Conservation (phyloP, 2,797 vertebrate genomes). For the Iguana delicatissima region DNA sequence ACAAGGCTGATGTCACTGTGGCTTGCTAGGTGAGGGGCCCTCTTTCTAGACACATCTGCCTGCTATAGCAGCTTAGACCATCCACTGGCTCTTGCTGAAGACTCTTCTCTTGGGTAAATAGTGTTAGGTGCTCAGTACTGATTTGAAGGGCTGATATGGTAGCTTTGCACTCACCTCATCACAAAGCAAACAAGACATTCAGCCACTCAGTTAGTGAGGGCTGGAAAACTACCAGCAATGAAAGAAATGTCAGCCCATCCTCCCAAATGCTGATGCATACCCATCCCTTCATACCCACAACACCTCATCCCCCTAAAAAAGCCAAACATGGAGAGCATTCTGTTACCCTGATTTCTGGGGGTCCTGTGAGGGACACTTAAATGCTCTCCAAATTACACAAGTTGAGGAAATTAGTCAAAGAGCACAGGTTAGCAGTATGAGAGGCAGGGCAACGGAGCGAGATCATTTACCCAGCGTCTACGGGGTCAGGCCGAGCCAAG, state of each 20-base stretch:
- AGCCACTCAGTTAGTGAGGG: not conserved
- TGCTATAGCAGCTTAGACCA: not conserved
- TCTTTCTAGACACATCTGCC: not conserved
- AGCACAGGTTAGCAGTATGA: too few relatives aligned
- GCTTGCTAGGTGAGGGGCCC: not conserved
- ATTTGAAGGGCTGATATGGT: constrained; percentile 2
- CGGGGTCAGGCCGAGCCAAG: too few relatives aligned
- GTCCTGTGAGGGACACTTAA: too few relatives aligned
- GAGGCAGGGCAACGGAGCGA: too few relatives aligned
- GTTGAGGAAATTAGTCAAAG: too few relatives aligned
- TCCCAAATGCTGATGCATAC: not conserved
- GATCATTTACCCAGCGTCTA: too few relatives aligned
- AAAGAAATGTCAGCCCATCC: not conserved
- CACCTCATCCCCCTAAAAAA: not conserved
- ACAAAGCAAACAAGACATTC: constrained; percentile 20
- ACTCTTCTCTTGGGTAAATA: not conserved
- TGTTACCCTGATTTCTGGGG: too few relatives aligned
- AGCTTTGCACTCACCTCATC: not conserved
- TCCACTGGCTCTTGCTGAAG: not conserved
- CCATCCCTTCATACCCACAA: too few relatives aligned
- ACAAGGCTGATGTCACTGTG: not conserved
- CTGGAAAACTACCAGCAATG: constrained; percentile 5
- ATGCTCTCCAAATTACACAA: too few relatives aligned
- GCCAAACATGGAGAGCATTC: not conserved
- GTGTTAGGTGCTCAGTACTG: not conserved